phyloP scores from a whole-genome alignment of 2,113 vertebrate species.

The Percina caprodes region DNA sequence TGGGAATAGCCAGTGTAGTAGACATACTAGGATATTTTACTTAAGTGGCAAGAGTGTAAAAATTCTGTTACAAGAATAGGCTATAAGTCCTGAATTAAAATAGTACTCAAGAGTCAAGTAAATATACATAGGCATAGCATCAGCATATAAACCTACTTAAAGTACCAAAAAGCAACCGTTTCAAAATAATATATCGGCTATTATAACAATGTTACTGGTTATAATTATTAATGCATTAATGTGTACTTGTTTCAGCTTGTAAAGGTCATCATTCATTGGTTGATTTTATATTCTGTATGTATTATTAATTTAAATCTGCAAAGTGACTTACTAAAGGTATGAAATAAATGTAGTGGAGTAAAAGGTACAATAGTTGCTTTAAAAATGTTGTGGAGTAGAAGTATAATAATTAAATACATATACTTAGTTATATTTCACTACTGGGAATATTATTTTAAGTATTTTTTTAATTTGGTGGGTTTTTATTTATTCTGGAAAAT shows the following conservation, averaged over 20 bases:
- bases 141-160: no score
- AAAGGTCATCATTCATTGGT: neutral
- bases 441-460: neutral
- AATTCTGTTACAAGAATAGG: no score
- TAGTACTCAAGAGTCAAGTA: no score
- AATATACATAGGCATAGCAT: no score
- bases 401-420: neutral
- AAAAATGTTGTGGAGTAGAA: neutral
- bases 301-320: neutral
- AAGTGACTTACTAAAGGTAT: neutral
- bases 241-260: neutral
- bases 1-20: neutral
- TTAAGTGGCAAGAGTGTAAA: neutral
- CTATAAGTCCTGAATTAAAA: no score
- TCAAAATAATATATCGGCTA: neutral
- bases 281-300: neutral
- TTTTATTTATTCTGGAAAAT: neutral
- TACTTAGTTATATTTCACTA: neutral
- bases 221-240: neutral
- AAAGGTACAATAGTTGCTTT: neutral
- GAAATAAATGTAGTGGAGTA: neutral
- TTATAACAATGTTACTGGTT: neutral
- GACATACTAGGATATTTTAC: neutral
- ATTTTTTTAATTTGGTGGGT: no score
- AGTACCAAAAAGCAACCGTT: no score